Percentiles rank a stretch among this genome's conserved stretches.
These are phyloP conservation scores for Budorcas taxicolor DNA, from an alignment of 2,113 vertebrate species.

Conservation along the genomic window DNA sequence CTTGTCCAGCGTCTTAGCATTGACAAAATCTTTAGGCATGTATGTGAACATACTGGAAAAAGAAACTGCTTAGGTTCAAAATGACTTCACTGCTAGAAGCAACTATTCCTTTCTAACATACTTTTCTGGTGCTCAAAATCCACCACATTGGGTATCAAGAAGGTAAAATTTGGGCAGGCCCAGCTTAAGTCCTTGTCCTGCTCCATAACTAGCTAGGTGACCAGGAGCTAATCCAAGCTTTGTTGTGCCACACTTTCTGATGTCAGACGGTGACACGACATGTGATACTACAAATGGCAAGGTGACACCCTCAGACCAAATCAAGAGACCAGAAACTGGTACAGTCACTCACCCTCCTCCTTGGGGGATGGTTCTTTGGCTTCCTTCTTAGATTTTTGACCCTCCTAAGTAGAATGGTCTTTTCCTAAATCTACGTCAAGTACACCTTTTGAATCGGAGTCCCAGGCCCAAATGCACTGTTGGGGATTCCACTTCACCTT, in stretches of 20 bases:
- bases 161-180: background rate
- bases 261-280: fast-evolving
- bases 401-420: conserved; percentile 87
- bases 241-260: fast-evolving
- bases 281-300: background rate
- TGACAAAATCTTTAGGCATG: background rate
- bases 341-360: conserved; percentile 86
- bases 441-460: conserved; percentile 96
- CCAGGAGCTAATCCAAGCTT: fast-evolving
- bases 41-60: fast-evolving
- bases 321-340: background rate
- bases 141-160: fast-evolving
- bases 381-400: conserved; percentile 90
- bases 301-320: background rate
- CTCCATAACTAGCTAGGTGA: background rate
- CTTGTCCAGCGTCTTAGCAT: background rate
- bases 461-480: conserved; percentile 84
- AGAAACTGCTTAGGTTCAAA: background rate
- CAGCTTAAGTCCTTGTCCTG: background rate
- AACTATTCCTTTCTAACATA: background rate
- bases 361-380: conserved; percentile 84
- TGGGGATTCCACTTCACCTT: conserved; percentile 86
- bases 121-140: background rate
- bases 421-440: conserved; percentile 95
- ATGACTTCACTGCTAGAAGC: background rate